Evolutionary conservation across 2,797 vertebrate genomes (phyloP).

Genomic region (Pantherophis vulpinus): DNA sequence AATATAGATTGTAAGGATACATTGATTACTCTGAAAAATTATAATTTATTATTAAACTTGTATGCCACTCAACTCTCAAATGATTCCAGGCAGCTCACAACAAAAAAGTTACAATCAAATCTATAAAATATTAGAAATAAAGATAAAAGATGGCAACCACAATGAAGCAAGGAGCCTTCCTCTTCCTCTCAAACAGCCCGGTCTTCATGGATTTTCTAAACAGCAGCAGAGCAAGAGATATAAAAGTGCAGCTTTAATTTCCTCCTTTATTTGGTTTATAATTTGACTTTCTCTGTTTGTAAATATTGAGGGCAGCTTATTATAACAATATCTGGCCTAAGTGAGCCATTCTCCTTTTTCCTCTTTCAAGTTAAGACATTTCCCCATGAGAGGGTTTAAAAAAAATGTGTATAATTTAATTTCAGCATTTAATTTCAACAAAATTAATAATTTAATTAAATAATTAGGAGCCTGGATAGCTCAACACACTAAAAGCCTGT

Average conservation of each 20-base stretch:
- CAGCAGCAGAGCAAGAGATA: not conserved
- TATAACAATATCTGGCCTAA: not conserved
- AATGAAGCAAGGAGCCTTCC: not conserved
- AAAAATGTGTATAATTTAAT: not conserved
- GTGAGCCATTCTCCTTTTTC: not conserved
- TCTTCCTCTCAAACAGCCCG: not conserved
- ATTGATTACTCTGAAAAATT: not conserved
- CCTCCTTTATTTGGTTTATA: not conserved
- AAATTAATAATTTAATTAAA: too few species aligned
- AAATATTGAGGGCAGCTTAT: not conserved
- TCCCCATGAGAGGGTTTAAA: not conserved
- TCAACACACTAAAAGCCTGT: too few species aligned
- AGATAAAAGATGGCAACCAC: not conserved
- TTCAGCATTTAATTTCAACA: not conserved
- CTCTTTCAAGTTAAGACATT: not conserved
- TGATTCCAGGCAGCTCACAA: not conserved
- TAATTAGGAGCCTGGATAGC: too few species aligned
- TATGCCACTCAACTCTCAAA: not conserved
- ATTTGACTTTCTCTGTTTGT: not conserved
- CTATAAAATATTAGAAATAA: not conserved
- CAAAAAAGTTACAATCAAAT: not conserved
- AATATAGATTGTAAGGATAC: too few species aligned
- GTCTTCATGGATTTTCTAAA: not conserved
- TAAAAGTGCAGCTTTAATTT: not conserved
- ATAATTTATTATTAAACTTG: not conserved